Evolutionary conservation across 1,140 invertebrate genomes (phyloP), one percentile per base, ranked within the genome.

Genomic region (Saxidomus purpurata): DNA sequence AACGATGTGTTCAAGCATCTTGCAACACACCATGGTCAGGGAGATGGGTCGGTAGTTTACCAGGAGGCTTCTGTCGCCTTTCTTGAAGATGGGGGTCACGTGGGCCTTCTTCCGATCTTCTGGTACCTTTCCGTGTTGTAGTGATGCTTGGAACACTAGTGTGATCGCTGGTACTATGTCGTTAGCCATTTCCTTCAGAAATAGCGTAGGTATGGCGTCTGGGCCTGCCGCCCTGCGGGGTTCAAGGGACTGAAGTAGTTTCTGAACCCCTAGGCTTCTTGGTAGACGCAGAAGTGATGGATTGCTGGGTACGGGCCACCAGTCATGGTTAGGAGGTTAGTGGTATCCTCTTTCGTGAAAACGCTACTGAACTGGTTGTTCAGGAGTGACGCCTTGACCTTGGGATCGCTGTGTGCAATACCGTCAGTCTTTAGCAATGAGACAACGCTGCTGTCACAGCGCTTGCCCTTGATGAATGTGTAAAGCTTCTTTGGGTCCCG

Each of bases 1-100:
- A 19, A 89, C 61, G 11, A 89, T 81, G 43, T 91, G 82, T 69
- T 92, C 87, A 47, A 92, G 31, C 13, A 92, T 61, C 84, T 91
- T 91, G 49, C 87, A 91, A 22, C 40, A 28, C 8, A 89, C 90
- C 83, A 15, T 79, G 80, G 49, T 61, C 19, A 61, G 19, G 6
- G 55, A 61, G 6, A 31, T 28, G 8, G 67, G 77, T n/a, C 49
- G 40, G 19, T 90, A 89, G 76, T 91, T 91, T 15, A 0, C 43
- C 55, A 25, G 40, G 9, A 61, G 67, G 25, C 40, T 28, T 55
- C 49, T 86, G 31, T 92, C 59, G 40, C 90, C 89, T 38, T 92
- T 90, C 49, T 90, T 92, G 63, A 63, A 90, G 25, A 89, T 82
- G n/a, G 81, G 55, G 3, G 82, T 49, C 17, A 91, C 52, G 34